Evolutionary conservation across 1,140 invertebrate genomes (phyloP), one percentile per base, ranked within the genome.

Genomic region (Ips typographus): DNA sequence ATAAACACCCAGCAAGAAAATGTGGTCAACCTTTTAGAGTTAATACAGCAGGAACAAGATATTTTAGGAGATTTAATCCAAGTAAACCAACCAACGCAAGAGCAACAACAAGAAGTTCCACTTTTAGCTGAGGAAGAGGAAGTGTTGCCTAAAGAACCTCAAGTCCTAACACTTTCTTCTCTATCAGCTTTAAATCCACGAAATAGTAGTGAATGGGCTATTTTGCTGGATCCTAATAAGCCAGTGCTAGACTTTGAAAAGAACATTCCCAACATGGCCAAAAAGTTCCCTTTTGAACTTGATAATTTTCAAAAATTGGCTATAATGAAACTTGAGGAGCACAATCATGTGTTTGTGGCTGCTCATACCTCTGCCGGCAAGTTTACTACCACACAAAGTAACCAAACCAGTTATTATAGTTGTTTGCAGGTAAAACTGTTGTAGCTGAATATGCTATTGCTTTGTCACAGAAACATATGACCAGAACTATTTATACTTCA

Each of bases 371-470:
- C 97, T 0, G 98, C 98, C 2, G 98, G 98, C 60, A 64, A 68
- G 40, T 55, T 8, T 49, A 55, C 6, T 22, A 22, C 2, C 37
- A 55, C 6, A n/a, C 36, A 22, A 55, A 55, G 53, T 55, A 49
- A 56, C 53, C 8, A 22, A 6, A 56, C 8, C 53, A 56, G 38
- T 22, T 56, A 22, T 56, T 4, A 7, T 43, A 40, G 36, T 49
- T 44, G 2, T n/a, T 60, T 42, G 22, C 6, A 68, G 66, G 59
- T 36, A 99, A 99, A 85, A 99, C 98, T 1, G 97, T 98, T 0
- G 95, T 99, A 7, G 98, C 98, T 2, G 98, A 99, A 83, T 99
- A 99, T 83, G 98, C 98, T 2, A 94, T 95, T 75, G 97, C 97
- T 0, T 83, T 99, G 70, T 95, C 95, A 7, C 88, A 93, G 75